phyloP scores from a whole-genome alignment of 2,888 invertebrate genomes.

The Dicranocentrus wangi region DNA sequence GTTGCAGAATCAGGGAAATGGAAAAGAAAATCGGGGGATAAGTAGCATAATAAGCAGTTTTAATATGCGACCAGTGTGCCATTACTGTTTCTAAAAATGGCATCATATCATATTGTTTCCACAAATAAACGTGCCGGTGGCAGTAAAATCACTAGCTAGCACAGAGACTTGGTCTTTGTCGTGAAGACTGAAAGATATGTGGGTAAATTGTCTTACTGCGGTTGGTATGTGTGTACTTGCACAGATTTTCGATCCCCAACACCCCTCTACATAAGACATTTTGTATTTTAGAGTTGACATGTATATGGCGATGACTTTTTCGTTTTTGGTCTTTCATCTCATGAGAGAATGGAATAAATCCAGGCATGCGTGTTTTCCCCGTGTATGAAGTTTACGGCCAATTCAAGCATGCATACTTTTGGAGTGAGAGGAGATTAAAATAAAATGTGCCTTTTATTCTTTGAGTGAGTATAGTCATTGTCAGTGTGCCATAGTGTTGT shows the following conservation, averaged over 20 bases:
- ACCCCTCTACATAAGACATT: conserved; percentile 26
- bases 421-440: conserved; percentile 9
- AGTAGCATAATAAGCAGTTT: neutral
- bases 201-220: conserved; percentile 56
- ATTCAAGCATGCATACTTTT: conserved; percentile 15
- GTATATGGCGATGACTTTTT: conserved; percentile 54
- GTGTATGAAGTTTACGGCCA: neutral
- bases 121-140: conserved; percentile 57
- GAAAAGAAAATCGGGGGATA: neutral
- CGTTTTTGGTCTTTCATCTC: conserved; percentile 46
- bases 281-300: conserved; percentile 53
- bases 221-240: conserved; percentile 27
- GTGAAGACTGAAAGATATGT: conserved; percentile 34
- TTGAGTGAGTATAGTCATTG: neutral
- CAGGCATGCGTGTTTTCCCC: conserved; percentile 36
- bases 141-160: conserved; percentile 35
- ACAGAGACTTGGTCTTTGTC: conserved; percentile 34
- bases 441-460: conserved; percentile 37
- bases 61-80: conserved; percentile 33
- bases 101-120: conserved; percentile 66
- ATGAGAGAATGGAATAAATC: conserved; percentile 42
- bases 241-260: conserved; percentile 46
- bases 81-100: conserved; percentile 63
- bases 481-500: conserved; percentile 19
- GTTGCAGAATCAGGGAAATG: neutral